phyloP scores from a whole-genome alignment of 2,888 invertebrate species.

The Phorcus lineatus region DNA sequence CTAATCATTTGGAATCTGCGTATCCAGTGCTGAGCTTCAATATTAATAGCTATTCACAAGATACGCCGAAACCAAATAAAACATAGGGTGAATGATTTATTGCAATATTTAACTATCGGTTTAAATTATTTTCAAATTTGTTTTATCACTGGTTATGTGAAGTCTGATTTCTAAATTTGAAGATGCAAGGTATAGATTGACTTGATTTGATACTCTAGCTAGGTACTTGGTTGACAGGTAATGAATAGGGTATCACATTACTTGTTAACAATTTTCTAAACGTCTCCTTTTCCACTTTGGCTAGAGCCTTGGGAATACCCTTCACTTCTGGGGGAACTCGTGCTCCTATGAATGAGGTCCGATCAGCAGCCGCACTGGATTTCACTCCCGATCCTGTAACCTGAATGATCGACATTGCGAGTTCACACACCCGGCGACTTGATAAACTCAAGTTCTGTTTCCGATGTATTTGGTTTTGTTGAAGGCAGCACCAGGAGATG shows the following conservation, averaged over 20 bases:
- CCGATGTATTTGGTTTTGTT: not conserved
- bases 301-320: conserved; percentile 59
- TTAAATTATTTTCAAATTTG: no score
- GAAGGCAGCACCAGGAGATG: not conserved
- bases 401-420: conserved; percentile 67
- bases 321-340: conserved; percentile 66
- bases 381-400: conserved; percentile 63
- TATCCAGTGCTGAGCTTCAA: no score
- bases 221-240: no score
- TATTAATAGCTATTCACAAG: no score
- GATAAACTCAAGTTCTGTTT: not conserved
- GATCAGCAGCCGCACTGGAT: conserved; percentile 52
- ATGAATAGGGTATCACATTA: conserved; percentile 37
- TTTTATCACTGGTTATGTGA: no score
- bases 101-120: no score
- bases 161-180: no score
- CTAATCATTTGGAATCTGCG: no score
- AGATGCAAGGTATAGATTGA: no score
- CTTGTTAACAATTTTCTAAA: conserved; percentile 65
- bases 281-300: conserved; percentile 61
- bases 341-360: conserved; percentile 68
- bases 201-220: not conserved
- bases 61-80: no score
- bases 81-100: no score
- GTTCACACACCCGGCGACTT: not conserved